A percentile compares a stretch with the other conserved stretches of the same genome.
These are phyloP conservation scores for Torymus tubicola DNA, from an alignment of 2,888 invertebrate genomes.

Conservation along the genomic window DNA sequence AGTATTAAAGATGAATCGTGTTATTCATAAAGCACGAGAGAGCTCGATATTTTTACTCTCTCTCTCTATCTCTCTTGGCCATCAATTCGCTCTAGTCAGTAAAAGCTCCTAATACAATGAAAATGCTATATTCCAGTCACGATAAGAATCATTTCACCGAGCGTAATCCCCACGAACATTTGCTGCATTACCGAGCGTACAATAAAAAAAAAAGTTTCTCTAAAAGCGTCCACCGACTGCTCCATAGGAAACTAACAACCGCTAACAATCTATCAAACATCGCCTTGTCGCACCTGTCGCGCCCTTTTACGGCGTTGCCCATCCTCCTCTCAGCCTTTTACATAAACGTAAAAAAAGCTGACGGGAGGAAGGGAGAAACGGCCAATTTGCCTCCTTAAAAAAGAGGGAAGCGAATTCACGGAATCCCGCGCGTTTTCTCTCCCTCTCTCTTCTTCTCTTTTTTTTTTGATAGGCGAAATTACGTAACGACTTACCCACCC, in stretches of 20 bases:
- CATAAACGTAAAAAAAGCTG: background rate
- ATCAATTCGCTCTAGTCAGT: too few relatives aligned
- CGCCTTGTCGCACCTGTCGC: slow-evolving; percentile 39
- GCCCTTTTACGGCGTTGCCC: background rate
- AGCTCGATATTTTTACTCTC: too few relatives aligned
- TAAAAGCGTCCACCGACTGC: too few relatives aligned
- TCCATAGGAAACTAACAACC: background rate
- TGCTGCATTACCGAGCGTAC: too few relatives aligned
- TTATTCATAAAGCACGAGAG: too few relatives aligned
- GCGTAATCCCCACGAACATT: too few relatives aligned
- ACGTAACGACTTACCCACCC: slow-evolving; percentile 46
- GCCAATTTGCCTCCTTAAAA: slow-evolving; percentile 31
- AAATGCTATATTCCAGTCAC: too few relatives aligned
- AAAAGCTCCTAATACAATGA: too few relatives aligned
- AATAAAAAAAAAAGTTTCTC: too few relatives aligned
- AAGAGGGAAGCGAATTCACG: slow-evolving; percentile 9
- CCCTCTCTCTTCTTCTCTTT: background rate
- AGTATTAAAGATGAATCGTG: too few relatives aligned
- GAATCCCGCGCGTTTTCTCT: background rate
- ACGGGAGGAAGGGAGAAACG: background rate
- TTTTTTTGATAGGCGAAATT: slow-evolving; percentile 29
- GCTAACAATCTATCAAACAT: slow-evolving; percentile 26
- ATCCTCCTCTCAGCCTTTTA: background rate
- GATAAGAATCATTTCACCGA: too few relatives aligned
- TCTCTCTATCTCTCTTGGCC: too few relatives aligned